Base-by-base conservation (phyloP, 1,140 invertebrate species). In the Hylaeus volcanicus region DNA sequence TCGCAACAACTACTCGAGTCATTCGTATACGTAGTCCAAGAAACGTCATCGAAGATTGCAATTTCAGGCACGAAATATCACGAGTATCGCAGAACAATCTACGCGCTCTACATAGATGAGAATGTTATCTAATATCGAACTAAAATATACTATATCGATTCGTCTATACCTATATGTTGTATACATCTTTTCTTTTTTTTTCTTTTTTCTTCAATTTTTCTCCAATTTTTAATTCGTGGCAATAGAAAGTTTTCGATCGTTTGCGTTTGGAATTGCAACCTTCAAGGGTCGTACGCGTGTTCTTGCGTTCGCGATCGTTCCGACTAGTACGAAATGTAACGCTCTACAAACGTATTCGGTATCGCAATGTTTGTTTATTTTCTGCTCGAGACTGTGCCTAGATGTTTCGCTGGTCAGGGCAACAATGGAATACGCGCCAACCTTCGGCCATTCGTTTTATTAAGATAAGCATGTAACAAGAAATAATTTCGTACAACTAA, bases 21-120 rank as follows among this genome's bases (percentile, higher is more conserved):
- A 55, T 72, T 72, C 41, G 12, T 15, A 43, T 12, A 26, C 51
- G 9, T 51, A 53, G 48, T 70, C 51, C 26, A 37, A 11, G 55
- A 56, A 15, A 53, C 53, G 5, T 55, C n/a, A 4, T 65, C 60
- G 70, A 80, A 75, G 79, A 80, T 80, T 41, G 63, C 73, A 60
- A 41, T 56, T 64, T 51, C 76, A 43, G 9, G 37, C 37, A 3
- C 26, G 14, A 41, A 63, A 39, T 41, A 41, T 41, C 41, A 5
- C n/a, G 63, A 43, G n/a, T 14, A 1, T 15, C n/a, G n/a, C 14
- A 14, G 3, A 56, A 73, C 41, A 48, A 45, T 26, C 15, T 45
- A 56, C 14, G 14, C 55, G 4, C 12, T 15, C 55, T 56, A 2
- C 14, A 11, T 55, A 8, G 53, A 11, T 14, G 11, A 12, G 3